Conservation (phyloP, 1,140 invertebrate species). For the Ericerus pela region DNA sequence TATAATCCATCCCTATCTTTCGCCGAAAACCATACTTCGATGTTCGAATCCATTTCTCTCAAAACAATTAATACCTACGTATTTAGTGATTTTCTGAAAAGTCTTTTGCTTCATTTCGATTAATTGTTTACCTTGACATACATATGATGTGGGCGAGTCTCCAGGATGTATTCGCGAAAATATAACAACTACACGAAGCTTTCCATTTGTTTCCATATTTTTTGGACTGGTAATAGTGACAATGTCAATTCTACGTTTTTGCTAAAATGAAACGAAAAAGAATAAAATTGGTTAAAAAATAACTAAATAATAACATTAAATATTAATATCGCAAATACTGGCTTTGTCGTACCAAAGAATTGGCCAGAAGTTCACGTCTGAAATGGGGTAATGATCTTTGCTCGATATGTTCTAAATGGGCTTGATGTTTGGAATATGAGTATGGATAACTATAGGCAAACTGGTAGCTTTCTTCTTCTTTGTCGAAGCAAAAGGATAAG, state of each 20-base stretch:
- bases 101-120: not conserved
- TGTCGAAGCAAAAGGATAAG: slow-evolving; percentile 86
- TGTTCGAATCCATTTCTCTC: too few relatives aligned
- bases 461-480: slow-evolving; percentile 81
- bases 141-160: slow-evolving; percentile 82
- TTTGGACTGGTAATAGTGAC: slow-evolving; percentile 59
- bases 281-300: not conserved
- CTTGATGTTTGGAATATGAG: slow-evolving; percentile 77
- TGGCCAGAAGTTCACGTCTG: slow-evolving; percentile 49
- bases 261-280: slow-evolving; percentile 38
- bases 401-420: slow-evolving; percentile 64
- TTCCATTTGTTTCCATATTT: slow-evolving; percentile 34
- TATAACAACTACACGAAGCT: slow-evolving; percentile 55
- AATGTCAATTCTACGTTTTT: slow-evolving; percentile 75
- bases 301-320: not conserved
- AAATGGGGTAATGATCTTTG: slow-evolving; percentile 43
- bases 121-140: slow-evolving; percentile 43
- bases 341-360: slow-evolving; percentile 47
- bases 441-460: slow-evolving; percentile 88
- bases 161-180: slow-evolving; percentile 76
- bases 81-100: too few relatives aligned
- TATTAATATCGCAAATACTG: not conserved
- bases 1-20: too few relatives aligned
- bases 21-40: too few relatives aligned
- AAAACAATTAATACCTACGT: too few relatives aligned